Evolutionary conservation across 2,888 invertebrate species (phyloP), one percentile per base, ranked within the genome.

Genomic region (Melangyna quadrimaculata): DNA sequence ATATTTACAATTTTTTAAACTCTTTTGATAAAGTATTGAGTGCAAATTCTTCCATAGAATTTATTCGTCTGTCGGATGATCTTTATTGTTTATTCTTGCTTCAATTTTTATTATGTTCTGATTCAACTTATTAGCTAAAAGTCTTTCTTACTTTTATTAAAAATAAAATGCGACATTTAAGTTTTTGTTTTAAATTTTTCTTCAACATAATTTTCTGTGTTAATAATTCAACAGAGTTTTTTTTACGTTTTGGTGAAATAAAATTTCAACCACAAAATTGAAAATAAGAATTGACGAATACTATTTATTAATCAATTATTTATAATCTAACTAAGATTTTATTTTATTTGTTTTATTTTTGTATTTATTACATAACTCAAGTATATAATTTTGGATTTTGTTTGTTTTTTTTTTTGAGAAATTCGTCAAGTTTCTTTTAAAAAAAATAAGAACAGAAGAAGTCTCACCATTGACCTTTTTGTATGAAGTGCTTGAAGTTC

Each of bases 401-500:
- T 59, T 59, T 71, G 6, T 51, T 35, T 57, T 45, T 14, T 12
- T 29, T 7, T 51, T 24, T 4, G n/a, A 24, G 57, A 37, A 75
- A 63, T 63, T 37, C 35, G 63, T 55, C 14, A 43, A 19, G 24
- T 59, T 40, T 19, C 10, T 40, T 67, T 22, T 10, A 35, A 19
- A 61, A 19, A 61, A 40, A 40, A 14, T 2, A 57, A 8, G 27
- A 61, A n/a, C 5, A 6, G 24, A n/a, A 51, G 14, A n/a, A 22
- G 45, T n/a, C 32, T 87, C 88, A 89, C 87, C 88, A 88, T 17
- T 88, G 88, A 35, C 89, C 89, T n/a, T 86, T 88, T 27, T 90
- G 88, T n/a, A 89, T 78, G 79, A 89, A 90, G 77, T 90, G 90
- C 84, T 91, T 92, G 51, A 91, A 89, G 75, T 89, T 91, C 24